These are phyloP conservation scores for Dendropsophus ebraccatus DNA, from an alignment of 2,113 vertebrate species.

Conservation along the genomic window DNA sequence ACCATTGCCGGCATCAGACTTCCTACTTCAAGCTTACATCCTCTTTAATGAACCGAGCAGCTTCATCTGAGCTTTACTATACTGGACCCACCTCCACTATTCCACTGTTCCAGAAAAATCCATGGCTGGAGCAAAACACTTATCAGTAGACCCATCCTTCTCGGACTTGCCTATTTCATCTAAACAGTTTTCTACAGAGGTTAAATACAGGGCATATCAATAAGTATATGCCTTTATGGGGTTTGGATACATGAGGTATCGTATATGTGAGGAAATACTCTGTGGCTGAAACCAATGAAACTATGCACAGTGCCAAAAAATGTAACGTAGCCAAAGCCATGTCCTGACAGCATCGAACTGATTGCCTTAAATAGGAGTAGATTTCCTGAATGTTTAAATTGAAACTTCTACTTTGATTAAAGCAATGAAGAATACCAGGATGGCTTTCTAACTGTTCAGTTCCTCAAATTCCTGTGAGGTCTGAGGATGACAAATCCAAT, in stretches of 20 bases:
- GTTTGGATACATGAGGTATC: conserved; percentile 31
- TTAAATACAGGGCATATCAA: conserved; percentile 51
- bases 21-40: too few relatives aligned
- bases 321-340: conserved; percentile 79
- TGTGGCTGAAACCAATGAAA: conserved; percentile 78
- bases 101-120: too few relatives aligned
- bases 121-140: too few relatives aligned
- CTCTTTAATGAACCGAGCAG: too few relatives aligned
- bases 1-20: too few relatives aligned
- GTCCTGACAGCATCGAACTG: conserved; percentile 76
- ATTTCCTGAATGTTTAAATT: conserved; percentile 87
- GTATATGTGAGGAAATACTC: conserved; percentile 60
- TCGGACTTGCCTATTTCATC: too few relatives aligned
- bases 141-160: too few relatives aligned
- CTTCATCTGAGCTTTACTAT: too few relatives aligned
- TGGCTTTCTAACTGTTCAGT: conserved; percentile 82
- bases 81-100: too few relatives aligned
- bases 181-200: neutral
- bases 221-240: conserved; percentile 59
- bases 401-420: conserved; percentile 85
- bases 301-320: conserved; percentile 77
- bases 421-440: conserved; percentile 79
- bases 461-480: conserved; percentile 85
- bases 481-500: conserved; percentile 87
- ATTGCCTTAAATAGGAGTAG: conserved; percentile 86